Evolutionary conservation across 2,113 vertebrate genomes (phyloP).

Genomic region (Solea solea): DNA sequence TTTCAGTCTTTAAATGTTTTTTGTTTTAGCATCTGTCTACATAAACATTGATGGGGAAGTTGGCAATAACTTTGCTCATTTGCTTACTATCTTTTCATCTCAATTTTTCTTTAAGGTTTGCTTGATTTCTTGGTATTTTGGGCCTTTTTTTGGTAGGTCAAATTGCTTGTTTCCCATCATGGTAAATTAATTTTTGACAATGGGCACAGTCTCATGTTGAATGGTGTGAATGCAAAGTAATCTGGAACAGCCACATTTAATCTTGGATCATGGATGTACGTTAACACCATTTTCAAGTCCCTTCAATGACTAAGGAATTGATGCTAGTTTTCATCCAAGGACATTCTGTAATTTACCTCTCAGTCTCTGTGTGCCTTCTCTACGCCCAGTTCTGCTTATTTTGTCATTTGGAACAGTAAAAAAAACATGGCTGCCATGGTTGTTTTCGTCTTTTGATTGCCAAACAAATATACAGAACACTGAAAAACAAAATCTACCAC

Average conservation of each 20-base stretch:
- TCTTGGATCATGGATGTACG: not conserved
- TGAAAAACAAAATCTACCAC: not conserved
- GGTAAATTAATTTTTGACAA: too few relatives aligned
- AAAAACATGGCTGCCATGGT: constrained; percentile 27
- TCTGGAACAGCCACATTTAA: not conserved
- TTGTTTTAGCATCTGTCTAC: constrained; percentile 10
- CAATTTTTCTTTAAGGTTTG: not conserved
- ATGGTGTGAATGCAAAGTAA: not conserved
- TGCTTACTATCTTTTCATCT: not conserved
- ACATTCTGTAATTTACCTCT: constrained; percentile 20
- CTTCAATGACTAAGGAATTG: constrained; percentile 4
- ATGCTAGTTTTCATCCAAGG: constrained; percentile 8
- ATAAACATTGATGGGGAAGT: not conserved
- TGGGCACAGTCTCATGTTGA: not conserved
- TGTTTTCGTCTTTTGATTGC: constrained; percentile 56
- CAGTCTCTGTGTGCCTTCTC: constrained; percentile 61
- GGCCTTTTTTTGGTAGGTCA: too few relatives aligned
- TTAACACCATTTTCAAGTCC: not conserved
- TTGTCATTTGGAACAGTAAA: constrained; percentile 35
- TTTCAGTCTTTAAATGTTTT: not conserved
- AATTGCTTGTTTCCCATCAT: too few relatives aligned
- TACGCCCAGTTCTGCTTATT: constrained; percentile 32
- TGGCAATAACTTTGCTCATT: not conserved
- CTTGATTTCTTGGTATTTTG: not conserved
- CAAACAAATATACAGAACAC: constrained; percentile 48